phyloP scores from a whole-genome alignment of 2,888 invertebrate species.

The Andrena fulva region DNA sequence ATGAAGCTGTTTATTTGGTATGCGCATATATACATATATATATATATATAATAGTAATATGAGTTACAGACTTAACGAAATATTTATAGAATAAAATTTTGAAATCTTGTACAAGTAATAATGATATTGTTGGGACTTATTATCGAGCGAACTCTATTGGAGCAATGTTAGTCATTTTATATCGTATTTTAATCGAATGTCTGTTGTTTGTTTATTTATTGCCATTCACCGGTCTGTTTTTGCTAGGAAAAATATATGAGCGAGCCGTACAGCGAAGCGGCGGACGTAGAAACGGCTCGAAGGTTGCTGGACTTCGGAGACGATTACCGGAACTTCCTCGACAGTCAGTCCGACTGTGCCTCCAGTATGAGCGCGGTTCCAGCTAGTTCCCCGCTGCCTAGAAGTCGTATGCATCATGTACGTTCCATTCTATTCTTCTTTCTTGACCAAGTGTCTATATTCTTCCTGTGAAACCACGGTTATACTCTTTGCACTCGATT shows the following conservation, averaged over 20 bases:
- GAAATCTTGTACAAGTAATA: background rate
- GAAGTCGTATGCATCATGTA: conserved; percentile 81
- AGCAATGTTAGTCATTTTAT: too few relatives aligned
- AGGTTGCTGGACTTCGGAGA: conserved; percentile 94
- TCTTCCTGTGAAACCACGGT: conserved; percentile 66
- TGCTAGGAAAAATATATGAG: conserved; percentile 95
- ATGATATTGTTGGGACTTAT: too few relatives aligned
- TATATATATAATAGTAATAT: too few relatives aligned
- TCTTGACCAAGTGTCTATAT: conserved; percentile 73
- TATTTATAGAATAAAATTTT: background rate
- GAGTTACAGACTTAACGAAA: too few relatives aligned
- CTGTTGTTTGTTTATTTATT: conserved; percentile 1
- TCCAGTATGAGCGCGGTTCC: conserved; percentile 90
- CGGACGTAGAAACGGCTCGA: conserved; percentile 94
- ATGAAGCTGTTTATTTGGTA: background rate
- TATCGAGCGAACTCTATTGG: too few relatives aligned
- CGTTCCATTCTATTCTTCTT: conserved; percentile 74
- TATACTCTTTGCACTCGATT: background rate
- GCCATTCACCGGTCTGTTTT: conserved; percentile 24
- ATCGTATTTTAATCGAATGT: too few relatives aligned
- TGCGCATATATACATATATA: too few relatives aligned
- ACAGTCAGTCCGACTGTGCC: conserved; percentile 95
- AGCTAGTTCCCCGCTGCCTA: conserved; percentile 84
- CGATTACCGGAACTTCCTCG: conserved; percentile 95
- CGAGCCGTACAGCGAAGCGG: conserved; percentile 94